Percentiles rank a stretch among this genome's conserved stretches.
phyloP scores from a whole-genome alignment of 2,113 vertebrate species.

The Meriones unguiculatus region DNA sequence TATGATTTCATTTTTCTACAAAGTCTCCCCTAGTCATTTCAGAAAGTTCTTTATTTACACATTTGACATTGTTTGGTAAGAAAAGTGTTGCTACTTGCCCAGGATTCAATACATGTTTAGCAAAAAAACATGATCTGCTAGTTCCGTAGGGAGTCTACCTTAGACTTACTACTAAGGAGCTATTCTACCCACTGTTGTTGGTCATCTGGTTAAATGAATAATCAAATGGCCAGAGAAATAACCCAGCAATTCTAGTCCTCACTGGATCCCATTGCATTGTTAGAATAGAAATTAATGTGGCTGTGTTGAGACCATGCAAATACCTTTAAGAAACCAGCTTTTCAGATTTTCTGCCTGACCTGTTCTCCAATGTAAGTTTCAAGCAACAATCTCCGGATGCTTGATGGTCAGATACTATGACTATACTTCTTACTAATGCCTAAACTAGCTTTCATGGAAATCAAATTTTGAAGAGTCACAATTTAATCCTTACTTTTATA shows the following conservation, averaged over 20 bases:
- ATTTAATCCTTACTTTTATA: neutral
- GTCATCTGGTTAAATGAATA: neutral
- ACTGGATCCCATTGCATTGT: neutral
- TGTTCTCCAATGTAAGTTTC: neutral
- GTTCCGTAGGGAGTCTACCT: neutral
- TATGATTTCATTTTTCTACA: neutral
- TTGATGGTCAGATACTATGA: rapidly evolving
- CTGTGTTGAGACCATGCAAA: neutral
- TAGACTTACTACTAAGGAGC: neutral
- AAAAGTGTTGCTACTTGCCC: neutral
- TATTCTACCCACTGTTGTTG: neutral
- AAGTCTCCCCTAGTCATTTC: neutral
- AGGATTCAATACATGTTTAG: neutral
- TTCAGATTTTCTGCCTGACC: neutral
- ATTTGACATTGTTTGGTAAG: neutral
- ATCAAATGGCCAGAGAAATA: rapidly evolving
- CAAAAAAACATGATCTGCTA: rapidly evolving
- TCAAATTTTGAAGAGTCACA: neutral
- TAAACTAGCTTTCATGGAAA: neutral
- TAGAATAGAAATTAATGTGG: neutral
- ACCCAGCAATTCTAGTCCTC: too few species aligned
- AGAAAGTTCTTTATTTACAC: neutral
- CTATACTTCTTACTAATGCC: neutral
- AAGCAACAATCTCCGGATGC: neutral
- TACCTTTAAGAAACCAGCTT: neutral